Evolutionary conservation across 2,797 vertebrate species (phyloP), one percentile per base, ranked within the genome.

Genomic region (Enteromius fasciolatus): DNA sequence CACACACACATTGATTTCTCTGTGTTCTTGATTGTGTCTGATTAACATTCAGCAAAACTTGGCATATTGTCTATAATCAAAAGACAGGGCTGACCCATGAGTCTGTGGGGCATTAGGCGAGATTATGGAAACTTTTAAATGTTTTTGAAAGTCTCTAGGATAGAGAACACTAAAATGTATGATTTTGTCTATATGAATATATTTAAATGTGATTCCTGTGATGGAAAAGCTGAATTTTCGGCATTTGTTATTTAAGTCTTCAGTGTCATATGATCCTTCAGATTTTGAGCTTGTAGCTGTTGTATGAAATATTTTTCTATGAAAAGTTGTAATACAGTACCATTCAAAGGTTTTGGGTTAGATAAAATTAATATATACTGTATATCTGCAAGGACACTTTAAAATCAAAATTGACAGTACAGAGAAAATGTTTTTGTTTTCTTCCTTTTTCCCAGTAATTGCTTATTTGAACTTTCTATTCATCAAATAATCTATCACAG

Each of bases 11-110:
- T 50, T 52, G 33, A 52, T 68, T 67, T 50, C 31, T 76, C 7
- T 77, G 15, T 41, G 39, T 68, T 57, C 46, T 25, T 57, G 3
- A 10, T 7, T 14, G 28, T 50, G 25, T 59, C 18, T 28, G 23
- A 54, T 77, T 77, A 52, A 54, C 75, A 69, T 83, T 78, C 59
- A 63, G 69, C 36, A 20, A 18, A 1, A 57, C 10, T 57, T 54
- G 50, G 15, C 61, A 75, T 61, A 67, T 67, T 74, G 66, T 39
- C n/a, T 46, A 54, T 41, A 52, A 67, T 57, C 5, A 20, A 41
- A 61, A 36, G 14, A 25, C 2, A 61, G 36, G n/a, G 15, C 33
- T 0, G 4, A 18, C 17, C n/a, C 39, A 44, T 28, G 39, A 28
- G 39, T 48, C 46, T 63, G 23, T 64, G 75, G 23, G 5, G 57